These are phyloP conservation scores for Drosophila pandora DNA, from an alignment of 1,140 invertebrate species.

Conservation along the genomic window DNA sequence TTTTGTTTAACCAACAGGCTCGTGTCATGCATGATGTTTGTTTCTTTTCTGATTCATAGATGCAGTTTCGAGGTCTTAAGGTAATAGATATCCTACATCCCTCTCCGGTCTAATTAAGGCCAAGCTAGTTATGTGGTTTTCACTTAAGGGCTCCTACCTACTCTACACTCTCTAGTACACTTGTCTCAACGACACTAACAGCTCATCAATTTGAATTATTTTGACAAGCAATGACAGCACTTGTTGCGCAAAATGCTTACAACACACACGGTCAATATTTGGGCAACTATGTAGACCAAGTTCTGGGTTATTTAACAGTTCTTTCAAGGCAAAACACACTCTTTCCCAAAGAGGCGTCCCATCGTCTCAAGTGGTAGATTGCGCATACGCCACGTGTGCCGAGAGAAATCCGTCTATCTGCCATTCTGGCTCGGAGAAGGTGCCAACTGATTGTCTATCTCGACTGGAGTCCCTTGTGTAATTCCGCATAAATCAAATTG, in stretches of 20 bases:
- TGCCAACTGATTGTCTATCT: constrained; percentile 50
- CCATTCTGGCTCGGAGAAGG: constrained; percentile 5
- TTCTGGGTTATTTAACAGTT: constrained; percentile 7
- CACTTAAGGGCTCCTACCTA: constrained; percentile 44
- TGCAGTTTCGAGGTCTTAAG: constrained; percentile 49
- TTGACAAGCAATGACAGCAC: constrained; percentile 71
- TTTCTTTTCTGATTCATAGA: constrained; percentile 30
- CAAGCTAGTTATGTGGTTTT: constrained; percentile 17
- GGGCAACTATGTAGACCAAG: background rate
- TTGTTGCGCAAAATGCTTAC: constrained; percentile 54
- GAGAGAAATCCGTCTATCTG: constrained; percentile 16
- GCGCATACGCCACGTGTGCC: constrained; percentile 36
- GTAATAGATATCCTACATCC: constrained; percentile 3
- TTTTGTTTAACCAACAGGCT: constrained; percentile 50
- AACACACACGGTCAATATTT: constrained; percentile 42
- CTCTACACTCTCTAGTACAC: background rate
- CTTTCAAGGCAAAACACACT: constrained; percentile 4
- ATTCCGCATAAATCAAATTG: constrained; percentile 72
- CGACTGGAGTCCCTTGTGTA: constrained; percentile 46
- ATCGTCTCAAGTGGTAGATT: constrained; percentile 13
- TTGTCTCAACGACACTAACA: constrained; percentile 58
- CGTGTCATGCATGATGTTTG: constrained; percentile 55
- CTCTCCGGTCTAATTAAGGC: constrained; percentile 28
- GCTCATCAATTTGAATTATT: constrained; percentile 72
- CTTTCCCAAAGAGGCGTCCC: constrained; percentile 5